A percentile compares a stretch with the other conserved stretches of the same genome.
phyloP scores from a whole-genome alignment of 2,888 invertebrate genomes.

The Xylota sylvarum region DNA sequence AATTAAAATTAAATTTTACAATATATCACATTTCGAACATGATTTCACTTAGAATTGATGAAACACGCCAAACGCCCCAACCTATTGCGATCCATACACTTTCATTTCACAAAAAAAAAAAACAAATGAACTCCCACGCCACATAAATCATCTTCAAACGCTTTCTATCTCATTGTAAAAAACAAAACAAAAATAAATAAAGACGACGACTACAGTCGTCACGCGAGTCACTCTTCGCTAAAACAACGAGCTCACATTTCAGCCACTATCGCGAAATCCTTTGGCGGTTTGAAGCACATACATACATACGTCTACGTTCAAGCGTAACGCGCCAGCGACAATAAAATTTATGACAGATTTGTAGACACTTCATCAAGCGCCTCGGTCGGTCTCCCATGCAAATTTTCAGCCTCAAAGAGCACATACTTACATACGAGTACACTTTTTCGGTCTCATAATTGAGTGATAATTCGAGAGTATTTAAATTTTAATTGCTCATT shows the following conservation, averaged over 20 bases:
- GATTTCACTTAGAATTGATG: slow-evolving; percentile 1
- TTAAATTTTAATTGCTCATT: slow-evolving; percentile 81
- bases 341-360: slow-evolving; percentile 78
- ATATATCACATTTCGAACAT: background rate
- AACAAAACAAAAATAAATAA: slow-evolving; percentile 16
- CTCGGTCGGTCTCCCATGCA: slow-evolving; percentile 13
- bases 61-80: background rate
- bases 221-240: slow-evolving; percentile 4
- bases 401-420: slow-evolving; percentile 44
- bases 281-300: slow-evolving; percentile 54
- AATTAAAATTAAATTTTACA: background rate
- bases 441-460: slow-evolving; percentile 77
- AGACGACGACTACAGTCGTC: background rate
- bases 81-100: background rate
- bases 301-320: slow-evolving; percentile 41
- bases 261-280: slow-evolving; percentile 40
- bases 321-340: slow-evolving; percentile 72
- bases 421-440: background rate
- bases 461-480: slow-evolving; percentile 81
- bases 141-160: slow-evolving; percentile 24
- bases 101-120: background rate
- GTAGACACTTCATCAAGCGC: slow-evolving; percentile 75
- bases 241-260: slow-evolving; percentile 42
- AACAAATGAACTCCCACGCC: slow-evolving; percentile 18
- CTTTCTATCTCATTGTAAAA: background rate